Evolutionary conservation across 2,888 invertebrate species (phyloP), one percentile per base, ranked within the genome.

Genomic region (Tetranychus truncatus): DNA sequence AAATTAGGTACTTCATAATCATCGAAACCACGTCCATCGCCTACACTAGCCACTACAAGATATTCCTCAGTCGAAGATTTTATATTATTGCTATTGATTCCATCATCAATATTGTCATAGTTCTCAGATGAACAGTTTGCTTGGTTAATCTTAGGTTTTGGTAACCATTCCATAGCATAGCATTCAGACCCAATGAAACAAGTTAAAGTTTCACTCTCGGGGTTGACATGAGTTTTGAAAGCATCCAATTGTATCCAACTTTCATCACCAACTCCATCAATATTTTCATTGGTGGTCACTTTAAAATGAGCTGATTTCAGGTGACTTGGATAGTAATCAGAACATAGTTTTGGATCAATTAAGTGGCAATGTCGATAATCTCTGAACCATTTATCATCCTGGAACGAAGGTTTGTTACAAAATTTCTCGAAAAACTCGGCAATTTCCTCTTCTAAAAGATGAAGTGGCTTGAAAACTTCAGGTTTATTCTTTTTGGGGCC

Each of bases 121-220:
- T 66, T 67, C 9, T 67, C 8, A 6, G 7, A 67, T 67, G 67
- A n/a, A 67, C 5, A 18, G 4, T 15, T 66, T 20, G 66, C 1
- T 9, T 66, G 20, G 11, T 11, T 24, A 24, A 24, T 20, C 69
- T 24, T 20, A 24, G 69, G 20, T 69, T 24, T 24, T 24, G 69
- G 21, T 5, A 69, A 11, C 69, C 69, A 69, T 69, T 69, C 69
- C 69, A 69, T 69, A 1, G 69, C 11, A 24, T 69, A 24, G 20
- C n/a, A 69, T 69, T 69, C 69, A 6, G 69, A 69, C 4, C 69
- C 69, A 69, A 69, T 69, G 8, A 20, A 69, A 24, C 24, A 20
- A 9, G 69, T 69, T 20, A 21, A 24, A 24, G 34, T 69, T 20
- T 20, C 20, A 24, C 34, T 69, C 34, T 69, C 34, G 21, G 20